These are phyloP conservation scores for Nysson spinosus DNA, from an alignment of 2,888 invertebrate species.

Conservation along the genomic window DNA sequence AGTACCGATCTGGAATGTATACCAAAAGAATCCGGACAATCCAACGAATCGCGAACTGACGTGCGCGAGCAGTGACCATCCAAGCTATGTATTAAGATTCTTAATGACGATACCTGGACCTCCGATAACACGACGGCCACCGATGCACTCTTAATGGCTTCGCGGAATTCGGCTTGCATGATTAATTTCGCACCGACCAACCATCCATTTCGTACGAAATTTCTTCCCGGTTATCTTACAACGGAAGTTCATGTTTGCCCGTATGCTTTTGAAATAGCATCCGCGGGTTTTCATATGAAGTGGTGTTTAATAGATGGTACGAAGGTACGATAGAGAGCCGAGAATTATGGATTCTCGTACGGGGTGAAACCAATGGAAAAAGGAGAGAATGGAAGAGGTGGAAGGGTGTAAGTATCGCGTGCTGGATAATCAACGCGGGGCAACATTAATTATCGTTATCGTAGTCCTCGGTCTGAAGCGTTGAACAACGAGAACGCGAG, in stretches of 20 bases:
- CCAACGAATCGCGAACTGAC: slow-evolving; percentile 31
- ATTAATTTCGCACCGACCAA: slow-evolving; percentile 71
- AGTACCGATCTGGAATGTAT: no score
- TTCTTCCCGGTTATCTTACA: no score
- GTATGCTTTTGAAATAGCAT: no score
- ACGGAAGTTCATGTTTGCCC: no score
- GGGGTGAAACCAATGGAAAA: background rate
- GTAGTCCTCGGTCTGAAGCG: slow-evolving; percentile 64
- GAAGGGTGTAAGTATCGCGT: slow-evolving; percentile 60
- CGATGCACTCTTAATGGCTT: slow-evolving; percentile 70
- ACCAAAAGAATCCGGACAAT: no score
- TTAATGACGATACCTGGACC: slow-evolving; percentile 59
- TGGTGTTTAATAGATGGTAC: no score
- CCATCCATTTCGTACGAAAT: no score
- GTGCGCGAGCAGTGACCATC: slow-evolving; percentile 8
- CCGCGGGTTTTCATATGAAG: no score
- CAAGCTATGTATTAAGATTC: slow-evolving; percentile 53
- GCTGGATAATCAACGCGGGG: slow-evolving; percentile 67
- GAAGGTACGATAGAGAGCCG: no score
- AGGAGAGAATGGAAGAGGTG: slow-evolving; percentile 1
- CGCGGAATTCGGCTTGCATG: slow-evolving; percentile 72
- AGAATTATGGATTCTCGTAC: background rate
- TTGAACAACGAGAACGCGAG: slow-evolving; percentile 59
- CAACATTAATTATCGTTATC: slow-evolving; percentile 74
- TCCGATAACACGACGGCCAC: slow-evolving; percentile 19